Evolutionary conservation across 2,888 invertebrate species (phyloP).

Genomic region (Penaeus monodon): DNA sequence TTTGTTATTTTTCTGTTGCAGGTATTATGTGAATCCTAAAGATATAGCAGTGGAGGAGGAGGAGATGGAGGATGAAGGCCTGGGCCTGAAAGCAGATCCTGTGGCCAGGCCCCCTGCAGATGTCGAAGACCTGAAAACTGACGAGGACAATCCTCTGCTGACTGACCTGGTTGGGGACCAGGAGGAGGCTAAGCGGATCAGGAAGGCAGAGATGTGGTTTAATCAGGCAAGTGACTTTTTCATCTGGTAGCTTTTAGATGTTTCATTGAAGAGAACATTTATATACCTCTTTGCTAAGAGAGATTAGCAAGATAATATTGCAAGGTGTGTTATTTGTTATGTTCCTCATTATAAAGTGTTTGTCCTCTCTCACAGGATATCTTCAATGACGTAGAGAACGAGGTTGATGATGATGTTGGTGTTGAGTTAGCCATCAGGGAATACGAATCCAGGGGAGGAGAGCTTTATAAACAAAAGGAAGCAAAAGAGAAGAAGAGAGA

Average conservation of each 20-base stretch:
- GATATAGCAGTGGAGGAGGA: slow-evolving; percentile 56
- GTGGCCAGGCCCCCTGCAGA: not conserved
- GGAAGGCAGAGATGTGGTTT: slow-evolving; percentile 70
- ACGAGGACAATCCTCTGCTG: slow-evolving; percentile 67
- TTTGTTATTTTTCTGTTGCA: slow-evolving; percentile 10
- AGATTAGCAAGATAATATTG: not conserved
- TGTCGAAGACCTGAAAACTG: slow-evolving; percentile 73
- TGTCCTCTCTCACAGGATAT: slow-evolving; percentile 32
- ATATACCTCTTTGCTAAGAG: not conserved
- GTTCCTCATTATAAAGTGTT: too few relatives aligned
- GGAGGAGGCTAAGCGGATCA: slow-evolving; percentile 28
- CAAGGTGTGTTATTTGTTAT: too few relatives aligned
- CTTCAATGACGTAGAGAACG: slow-evolving; percentile 68
- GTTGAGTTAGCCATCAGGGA: slow-evolving; percentile 82
- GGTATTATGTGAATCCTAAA: slow-evolving; percentile 24
- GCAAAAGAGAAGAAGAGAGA: not conserved
- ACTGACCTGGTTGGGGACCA: slow-evolving; percentile 62
- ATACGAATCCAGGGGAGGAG: slow-evolving; percentile 76
- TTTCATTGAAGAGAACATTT: too few relatives aligned
- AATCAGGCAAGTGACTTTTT: slow-evolving; percentile 65
- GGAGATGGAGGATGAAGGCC: slow-evolving; percentile 57
- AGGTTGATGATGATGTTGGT: slow-evolving; percentile 89
- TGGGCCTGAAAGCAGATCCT: slow-evolving; percentile 8
- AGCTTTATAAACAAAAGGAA: slow-evolving; percentile 72
- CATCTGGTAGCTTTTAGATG: not conserved